Conservation (phyloP, 2,888 invertebrate genomes). For the Andrena haemorrhoa region DNA sequence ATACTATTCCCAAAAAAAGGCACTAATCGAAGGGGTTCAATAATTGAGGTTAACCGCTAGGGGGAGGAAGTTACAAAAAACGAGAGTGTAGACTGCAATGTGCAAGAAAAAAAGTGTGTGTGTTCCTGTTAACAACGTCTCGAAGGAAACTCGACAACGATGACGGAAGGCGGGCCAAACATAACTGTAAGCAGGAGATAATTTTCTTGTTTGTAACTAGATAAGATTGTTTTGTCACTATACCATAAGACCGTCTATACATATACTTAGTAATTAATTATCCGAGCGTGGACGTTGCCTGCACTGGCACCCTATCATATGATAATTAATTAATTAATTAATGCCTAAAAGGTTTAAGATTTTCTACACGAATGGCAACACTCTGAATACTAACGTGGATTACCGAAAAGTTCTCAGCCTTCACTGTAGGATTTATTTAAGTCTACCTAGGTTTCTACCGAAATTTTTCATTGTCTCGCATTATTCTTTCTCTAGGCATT, state of each 20-base stretch:
- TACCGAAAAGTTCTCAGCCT: too few species aligned
- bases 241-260: neutral
- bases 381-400: too few species aligned
- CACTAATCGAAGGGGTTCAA: neutral
- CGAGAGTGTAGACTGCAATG: constrained; percentile 51
- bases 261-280: neutral
- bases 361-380: neutral
- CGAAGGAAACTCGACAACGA: constrained; percentile 45
- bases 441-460: neutral
- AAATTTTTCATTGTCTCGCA: constrained; percentile 2
- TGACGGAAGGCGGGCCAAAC: constrained; percentile 57
- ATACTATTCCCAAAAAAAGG: constrained; percentile 20
- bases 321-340: neutral
- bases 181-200: constrained; percentile 48
- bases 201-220: constrained; percentile 5
- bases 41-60: neutral
- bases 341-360: neutral
- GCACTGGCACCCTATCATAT: neutral
- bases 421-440: neutral
- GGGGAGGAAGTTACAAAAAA: constrained; percentile 3
- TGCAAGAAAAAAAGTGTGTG: constrained; percentile 57
- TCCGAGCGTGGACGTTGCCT: neutral
- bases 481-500: neutral
- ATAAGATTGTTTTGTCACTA: neutral
- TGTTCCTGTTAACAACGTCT: constrained; percentile 29